Base-by-base conservation (phyloP, 1,140 invertebrate species). In the Drosophila mauritiana region DNA sequence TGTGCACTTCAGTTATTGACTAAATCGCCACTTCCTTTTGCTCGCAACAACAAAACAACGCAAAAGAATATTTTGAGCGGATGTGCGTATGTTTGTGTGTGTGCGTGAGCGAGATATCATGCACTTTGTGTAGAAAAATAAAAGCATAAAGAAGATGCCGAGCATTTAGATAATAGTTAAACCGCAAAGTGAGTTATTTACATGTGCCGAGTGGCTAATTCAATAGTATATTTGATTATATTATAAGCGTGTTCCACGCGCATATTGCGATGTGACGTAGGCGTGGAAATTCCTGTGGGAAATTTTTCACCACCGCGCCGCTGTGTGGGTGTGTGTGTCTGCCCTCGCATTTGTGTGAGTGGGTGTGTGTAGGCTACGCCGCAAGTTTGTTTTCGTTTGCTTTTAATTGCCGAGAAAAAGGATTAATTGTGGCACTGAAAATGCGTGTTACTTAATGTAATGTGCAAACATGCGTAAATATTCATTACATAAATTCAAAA, bases 251-350 rank as follows among this genome's bases (percentile, higher is more conserved):
- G 45, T 59, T 65, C 40, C 17, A 46, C 56, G 57, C 34, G 62
- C 62, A 65, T 65, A 52, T 52, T 34, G 62, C 42, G 25, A 45
- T 64, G 42, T 64, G 59, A 45, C 51, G 67, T 70, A 70, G 67
- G 67, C 67, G 64, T 70, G 67, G 67, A 70, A 70, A 70, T 70
- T 70, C 67, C 64, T 70, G 67, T 70, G 67, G 52, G 67, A 65
- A 46, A 70, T 69, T 70, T 70, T 69, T 70, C 64, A 67, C 36
- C 37, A 15, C 37, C 61, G 51, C 25, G 31, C 42, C 20, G 64
- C 27, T 69, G 67, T 48, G 59, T 54, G 36, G 40, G 49, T 70
- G 63, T 55, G 58, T 39, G 64, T 7, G 63, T 46, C 36, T 68
- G 65, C 43, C 11, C 39, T 34, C 46, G 34, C 46, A 20, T 49